Base-by-base conservation (phyloP, 2,113 vertebrate genomes). In the Tragelaphus imberbis region DNA sequence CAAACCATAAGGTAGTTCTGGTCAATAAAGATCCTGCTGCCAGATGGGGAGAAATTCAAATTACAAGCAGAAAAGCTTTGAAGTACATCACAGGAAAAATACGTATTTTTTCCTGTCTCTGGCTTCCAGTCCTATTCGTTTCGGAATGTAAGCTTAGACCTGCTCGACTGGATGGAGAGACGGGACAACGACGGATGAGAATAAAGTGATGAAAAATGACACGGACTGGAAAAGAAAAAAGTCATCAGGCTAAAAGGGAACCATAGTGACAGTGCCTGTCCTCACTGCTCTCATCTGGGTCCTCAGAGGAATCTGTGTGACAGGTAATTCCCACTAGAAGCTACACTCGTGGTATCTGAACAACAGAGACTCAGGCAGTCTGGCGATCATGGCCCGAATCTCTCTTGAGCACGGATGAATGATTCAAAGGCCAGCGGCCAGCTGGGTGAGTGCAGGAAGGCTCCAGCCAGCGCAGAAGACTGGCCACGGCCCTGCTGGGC, bases 391-490 rank as follows among this genome's bases (percentile, higher is more conserved):
- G 14, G 2, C 82, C n/a, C 0, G 81, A 94, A 9, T 79, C 79
- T 97, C 98, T 98, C 98, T 95, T 97, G 96, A 96, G 97, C 71
- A 2, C 14, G 97, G 97, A 98, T 98, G 97, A 98, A 98, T 97
- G 98, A 97, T 98, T 98, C 98, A 97, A 98, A 98, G 98, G 98
- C 97, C 99, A 99, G 98, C 98, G 98, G 99, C 96, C 86, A 95
- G 98, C 16, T 1, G 95, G 94, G 96, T 59, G 93, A 96, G 92
- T 77, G 16, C 94, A 97, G 80, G 92, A 80, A 77, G 96, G 97
- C 97, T 98, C 98, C 98, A 98, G 97, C 97, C 55, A n/a, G 97
- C 61, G 3, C 93, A 98, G 98, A 98, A 98, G 98, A 98, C 98
- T 98, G 98, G 98, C 98, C 96, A 92, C 23, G 92, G 97, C 98